Conservation (phyloP, 2,888 invertebrate genomes). For the Punctoribates punctum region DNA sequence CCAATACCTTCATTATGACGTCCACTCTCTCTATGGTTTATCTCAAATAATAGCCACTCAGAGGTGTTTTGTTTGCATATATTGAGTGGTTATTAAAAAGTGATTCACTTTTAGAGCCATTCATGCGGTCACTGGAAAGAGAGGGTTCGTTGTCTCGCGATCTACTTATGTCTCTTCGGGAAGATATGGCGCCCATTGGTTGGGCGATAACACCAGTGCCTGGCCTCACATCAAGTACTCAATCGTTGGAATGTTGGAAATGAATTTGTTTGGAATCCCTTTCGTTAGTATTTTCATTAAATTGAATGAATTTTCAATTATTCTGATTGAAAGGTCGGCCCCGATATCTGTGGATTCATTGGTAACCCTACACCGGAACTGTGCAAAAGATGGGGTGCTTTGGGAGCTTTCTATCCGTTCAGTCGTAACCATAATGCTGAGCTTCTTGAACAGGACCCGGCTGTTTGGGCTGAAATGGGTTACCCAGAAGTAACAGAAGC, state of each 20-base stretch:
- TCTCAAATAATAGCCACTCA: neutral
- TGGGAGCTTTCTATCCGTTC: slow-evolving; percentile 57
- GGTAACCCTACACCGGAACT: slow-evolving; percentile 54
- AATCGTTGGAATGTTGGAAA: slow-evolving; percentile 54
- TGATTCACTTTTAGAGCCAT: too few relatives aligned
- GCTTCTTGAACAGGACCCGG: slow-evolving; percentile 68
- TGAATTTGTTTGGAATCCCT: slow-evolving; percentile 50
- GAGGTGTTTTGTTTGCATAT: slow-evolving; percentile 8
- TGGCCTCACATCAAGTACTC: slow-evolving; percentile 52
- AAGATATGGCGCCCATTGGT: slow-evolving; percentile 54
- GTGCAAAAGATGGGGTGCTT: slow-evolving; percentile 56
- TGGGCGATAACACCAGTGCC: slow-evolving; percentile 54
- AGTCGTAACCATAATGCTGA: slow-evolving; percentile 69
- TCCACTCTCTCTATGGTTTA: slow-evolving; percentile 59
- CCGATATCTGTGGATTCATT: slow-evolving; percentile 59
- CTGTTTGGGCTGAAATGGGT: slow-evolving; percentile 64
- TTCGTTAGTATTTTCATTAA: neutral
- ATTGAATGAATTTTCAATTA: too few relatives aligned
- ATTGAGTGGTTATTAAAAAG: too few relatives aligned
- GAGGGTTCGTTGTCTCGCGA: slow-evolving; percentile 50
- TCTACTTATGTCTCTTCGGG: slow-evolving; percentile 55
- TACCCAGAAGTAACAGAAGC: slow-evolving; percentile 63
- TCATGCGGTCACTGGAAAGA: slow-evolving; percentile 44
- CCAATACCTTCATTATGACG: slow-evolving; percentile 63
- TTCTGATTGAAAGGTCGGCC: slow-evolving; percentile 53